Evolutionary conservation across 2,113 vertebrate genomes (phyloP), one percentile per base, ranked within the genome.

Genomic region (Pachypanchax playfairii): DNA sequence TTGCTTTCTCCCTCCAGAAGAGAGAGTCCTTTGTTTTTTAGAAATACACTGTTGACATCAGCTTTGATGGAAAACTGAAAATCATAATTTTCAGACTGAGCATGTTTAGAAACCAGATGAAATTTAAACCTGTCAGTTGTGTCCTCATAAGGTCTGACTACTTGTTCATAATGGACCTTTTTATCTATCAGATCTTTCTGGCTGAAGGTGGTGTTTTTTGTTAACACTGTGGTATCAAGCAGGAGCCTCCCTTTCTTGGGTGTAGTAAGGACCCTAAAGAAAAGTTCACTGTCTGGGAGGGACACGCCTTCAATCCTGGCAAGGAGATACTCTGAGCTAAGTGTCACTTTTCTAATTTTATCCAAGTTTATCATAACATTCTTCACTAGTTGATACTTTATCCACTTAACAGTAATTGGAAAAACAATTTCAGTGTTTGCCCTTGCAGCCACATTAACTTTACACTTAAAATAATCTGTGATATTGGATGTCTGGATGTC

Each of bases 1-100:
- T 92, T 94, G 80, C 88, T 93, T 85, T 94, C 95, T 39, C 96
- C 95, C 85, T 98, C 96, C 67, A 64, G 77, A 73, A 98, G 80
- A 11, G 71, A 80, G 14, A 98, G 88, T 12, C 93, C 93, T 50
- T 59, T 87, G 53, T 95, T 97, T 52, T 62, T 96, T 65, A 98
- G 73, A 77, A 93, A 84, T 65, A 96, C 67, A 0, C 49, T 87
- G 50, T 88, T 91, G 33, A 91, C 78, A 61, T 93, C 91, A 44
- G 94, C 90, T 85, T 92, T 95, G 39, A 98, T 91, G 13, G 85
- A 86, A 60, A 96, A 83, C 54, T 87, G 89, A 51, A 98, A 98
- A 73, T 88, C 70, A 15, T 93, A 92, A 6, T 79, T 65, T 77
- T 91, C 57, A 29, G 94, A 95, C 78, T 94, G 85, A 65, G 94